Conservation (phyloP, 2,113 vertebrate genomes). For the Ceratotherium simum region DNA sequence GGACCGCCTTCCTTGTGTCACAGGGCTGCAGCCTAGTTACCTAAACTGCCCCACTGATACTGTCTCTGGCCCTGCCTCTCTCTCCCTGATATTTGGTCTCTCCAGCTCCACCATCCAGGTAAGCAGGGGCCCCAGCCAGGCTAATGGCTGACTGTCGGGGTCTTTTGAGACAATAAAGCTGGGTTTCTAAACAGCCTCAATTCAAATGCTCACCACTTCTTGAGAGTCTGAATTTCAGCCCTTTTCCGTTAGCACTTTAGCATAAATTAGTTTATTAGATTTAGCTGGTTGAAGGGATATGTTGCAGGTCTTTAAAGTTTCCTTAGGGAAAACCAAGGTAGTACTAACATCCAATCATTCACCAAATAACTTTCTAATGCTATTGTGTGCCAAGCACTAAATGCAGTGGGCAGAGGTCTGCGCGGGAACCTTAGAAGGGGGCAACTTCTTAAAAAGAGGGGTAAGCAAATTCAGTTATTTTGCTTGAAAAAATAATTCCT, state of each 20-base stretch:
- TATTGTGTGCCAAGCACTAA: neutral
- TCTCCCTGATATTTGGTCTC: neutral
- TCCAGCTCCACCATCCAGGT: neutral
- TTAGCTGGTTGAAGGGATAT: neutral
- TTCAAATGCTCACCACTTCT: neutral
- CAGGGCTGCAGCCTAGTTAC: neutral
- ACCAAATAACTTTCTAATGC: neutral
- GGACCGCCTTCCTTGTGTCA: neutral
- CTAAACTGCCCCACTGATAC: neutral
- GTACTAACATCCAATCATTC: neutral
- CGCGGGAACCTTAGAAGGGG: neutral
- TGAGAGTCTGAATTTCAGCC: slow-evolving; percentile 2
- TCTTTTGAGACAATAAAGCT: slow-evolving; percentile 36
- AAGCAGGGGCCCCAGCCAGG: neutral
- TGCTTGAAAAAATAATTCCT: slow-evolving; percentile 14
- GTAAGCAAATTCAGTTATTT: slow-evolving; percentile 13
- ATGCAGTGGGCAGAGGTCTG: neutral
- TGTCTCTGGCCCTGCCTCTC: neutral
- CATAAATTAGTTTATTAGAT: slow-evolving; percentile 48
- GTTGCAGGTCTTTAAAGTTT: neutral
- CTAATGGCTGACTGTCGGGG: neutral
- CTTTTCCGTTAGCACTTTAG: slow-evolving; percentile 22
- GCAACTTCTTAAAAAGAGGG: neutral
- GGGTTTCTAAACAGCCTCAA: neutral
- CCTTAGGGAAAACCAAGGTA: neutral